These are phyloP conservation scores for Euthynnus affinis DNA, from an alignment of 2,797 vertebrate genomes.

Conservation along the genomic window DNA sequence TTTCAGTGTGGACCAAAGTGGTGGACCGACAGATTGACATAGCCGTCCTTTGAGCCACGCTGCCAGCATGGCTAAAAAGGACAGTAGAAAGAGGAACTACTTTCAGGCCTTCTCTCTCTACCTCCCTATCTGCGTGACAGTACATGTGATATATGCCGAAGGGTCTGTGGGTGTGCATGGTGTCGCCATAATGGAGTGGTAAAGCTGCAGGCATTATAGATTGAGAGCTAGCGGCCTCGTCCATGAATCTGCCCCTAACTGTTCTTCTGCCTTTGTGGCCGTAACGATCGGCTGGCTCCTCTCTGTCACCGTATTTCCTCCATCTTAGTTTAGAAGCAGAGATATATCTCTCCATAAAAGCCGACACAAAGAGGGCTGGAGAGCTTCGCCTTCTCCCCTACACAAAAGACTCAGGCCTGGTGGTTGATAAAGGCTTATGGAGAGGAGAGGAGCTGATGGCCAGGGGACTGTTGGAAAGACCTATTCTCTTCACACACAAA, in stretches of 20 bases:
- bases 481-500: slow-evolving; percentile 82
- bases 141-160: slow-evolving; percentile 71
- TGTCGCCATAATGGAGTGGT: slow-evolving; percentile 84
- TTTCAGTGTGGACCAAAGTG: not conserved
- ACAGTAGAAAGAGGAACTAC: slow-evolving; percentile 13
- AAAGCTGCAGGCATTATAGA: slow-evolving; percentile 82
- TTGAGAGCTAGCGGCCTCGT: slow-evolving; percentile 70
- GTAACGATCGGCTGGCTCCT: slow-evolving; percentile 80
- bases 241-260: slow-evolving; percentile 86
- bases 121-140: slow-evolving; percentile 55
- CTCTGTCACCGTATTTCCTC: slow-evolving; percentile 85
- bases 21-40: not conserved
- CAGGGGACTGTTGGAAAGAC: slow-evolving; percentile 67
- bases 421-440: slow-evolving; percentile 79
- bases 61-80: slow-evolving; percentile 4
- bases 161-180: slow-evolving; percentile 68
- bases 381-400: slow-evolving; percentile 53
- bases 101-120: slow-evolving; percentile 22
- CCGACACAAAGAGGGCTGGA: slow-evolving; percentile 77
- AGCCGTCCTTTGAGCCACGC: not conserved
- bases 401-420: slow-evolving; percentile 77
- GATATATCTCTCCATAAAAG: slow-evolving; percentile 84
- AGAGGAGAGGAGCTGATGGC: slow-evolving; percentile 73
- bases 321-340: slow-evolving; percentile 82
- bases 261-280: slow-evolving; percentile 82